Evolutionary conservation across 2,888 invertebrate genomes (phyloP), one percentile per base, ranked within the genome.

Genomic region (Bimastos eiseni): DNA sequence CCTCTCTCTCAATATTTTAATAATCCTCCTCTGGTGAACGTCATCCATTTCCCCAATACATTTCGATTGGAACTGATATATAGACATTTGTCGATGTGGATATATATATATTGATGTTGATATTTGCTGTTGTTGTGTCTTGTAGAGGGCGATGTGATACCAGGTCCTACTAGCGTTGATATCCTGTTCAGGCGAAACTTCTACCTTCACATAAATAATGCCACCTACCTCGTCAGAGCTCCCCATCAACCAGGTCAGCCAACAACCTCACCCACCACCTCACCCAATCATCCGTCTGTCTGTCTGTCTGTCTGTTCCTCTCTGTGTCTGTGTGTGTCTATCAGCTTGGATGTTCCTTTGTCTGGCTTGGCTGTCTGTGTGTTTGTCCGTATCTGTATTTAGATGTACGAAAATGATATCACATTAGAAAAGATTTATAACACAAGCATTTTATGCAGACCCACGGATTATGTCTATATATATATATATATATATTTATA

Each of bases 141-240:
- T 93, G 95, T 96, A 96, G 98, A 97, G 94, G 98, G 98, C 90
- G 96, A 97, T 92, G 97, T 98, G 95, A 97, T 99, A 96, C 97
- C 98, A 90, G 97, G 97, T 93, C 97, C 98, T 94, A 98, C 98
- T 95, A 97, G 97, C 92, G 97, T 99, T 33, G 98, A 98, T 95
- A 97, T 97, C 91, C 96, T 99, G 93, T 96, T 99, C 95, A 97
- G 98, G 95, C 96, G 97, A 92, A 97, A 98, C 95, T 99, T 98
- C 95, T 96, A 96, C 95, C 96, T 99, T 94, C 96, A 97, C 94
- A 97, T 99, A 95, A 99, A 99, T 95, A 98, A 98, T 95, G 96
- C 96, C 93, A 96, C 96, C 93, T 98, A 98, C 95, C 96, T 96
- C 93, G 97, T 98, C 93, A 96, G 96, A 94, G 97, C 97, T 91